Evolutionary conservation across 2,113 vertebrate species (phyloP).

Genomic region (Raja brachyura): DNA sequence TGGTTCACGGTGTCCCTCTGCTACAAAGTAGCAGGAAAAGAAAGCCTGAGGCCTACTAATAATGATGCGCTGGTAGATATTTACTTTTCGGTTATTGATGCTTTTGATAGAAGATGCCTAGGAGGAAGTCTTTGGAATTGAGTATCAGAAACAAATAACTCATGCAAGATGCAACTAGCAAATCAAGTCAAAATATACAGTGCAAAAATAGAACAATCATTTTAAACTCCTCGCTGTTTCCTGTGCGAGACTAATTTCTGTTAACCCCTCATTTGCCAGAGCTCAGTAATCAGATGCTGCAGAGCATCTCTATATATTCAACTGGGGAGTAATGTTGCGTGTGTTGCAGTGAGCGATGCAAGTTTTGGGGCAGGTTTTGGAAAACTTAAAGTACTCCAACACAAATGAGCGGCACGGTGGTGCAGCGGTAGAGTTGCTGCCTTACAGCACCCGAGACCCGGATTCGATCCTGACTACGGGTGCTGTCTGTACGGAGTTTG

Average conservation of each 20-base stretch:
- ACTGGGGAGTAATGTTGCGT: neutral
- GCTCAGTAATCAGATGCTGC: neutral
- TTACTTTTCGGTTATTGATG: slow-evolving; percentile 25
- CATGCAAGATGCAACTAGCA: slow-evolving; percentile 17
- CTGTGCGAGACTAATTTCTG: neutral
- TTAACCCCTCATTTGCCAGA: slow-evolving; percentile 19
- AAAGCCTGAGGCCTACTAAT: neutral
- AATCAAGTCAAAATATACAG: neutral
- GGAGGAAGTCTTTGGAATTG: slow-evolving; percentile 22
- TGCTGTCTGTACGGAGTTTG: too few species aligned
- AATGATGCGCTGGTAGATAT: slow-evolving; percentile 5
- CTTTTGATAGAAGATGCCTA: slow-evolving; percentile 17
- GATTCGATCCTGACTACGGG: too few species aligned
- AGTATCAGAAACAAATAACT: slow-evolving; percentile 11
- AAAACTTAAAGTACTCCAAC: neutral
- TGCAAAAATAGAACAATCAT: neutral
- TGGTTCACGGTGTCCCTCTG: neutral
- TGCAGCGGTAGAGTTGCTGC: too few species aligned
- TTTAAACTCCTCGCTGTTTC: neutral
- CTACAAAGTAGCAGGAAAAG: neutral
- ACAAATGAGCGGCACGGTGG: neutral
- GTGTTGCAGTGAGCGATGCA: neutral
- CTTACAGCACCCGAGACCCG: too few species aligned
- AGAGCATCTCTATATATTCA: neutral
- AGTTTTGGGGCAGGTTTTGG: neutral